Base-by-base conservation (phyloP, 2,888 invertebrate genomes). In the Leptarthrus brevirostris region DNA sequence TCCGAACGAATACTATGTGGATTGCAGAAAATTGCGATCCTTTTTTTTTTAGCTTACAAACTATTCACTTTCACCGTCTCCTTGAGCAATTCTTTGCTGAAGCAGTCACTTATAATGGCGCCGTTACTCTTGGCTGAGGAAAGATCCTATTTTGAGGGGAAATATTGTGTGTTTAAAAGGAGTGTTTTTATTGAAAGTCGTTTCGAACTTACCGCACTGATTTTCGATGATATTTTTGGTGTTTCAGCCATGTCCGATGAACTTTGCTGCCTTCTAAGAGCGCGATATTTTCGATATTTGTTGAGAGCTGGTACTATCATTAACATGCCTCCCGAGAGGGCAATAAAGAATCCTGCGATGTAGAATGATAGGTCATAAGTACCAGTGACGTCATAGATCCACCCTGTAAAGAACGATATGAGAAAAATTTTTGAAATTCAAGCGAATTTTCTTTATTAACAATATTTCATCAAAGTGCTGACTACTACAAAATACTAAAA, bases 311-410 rank as follows among this genome's bases (percentile, higher is more conserved):
- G 79, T 16, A 79, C 71, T 34, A 79, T 74, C n/a, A 78, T 53
- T 30, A 79, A 73, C 10, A 79, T 56, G 6, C 61, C 71, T n/a
- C 79, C 79, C 24, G 79, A 79, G 12, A 78, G 30, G 3, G 73
- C 64, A 52, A 95, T 94, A 86, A 93, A 94, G 22, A 92, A 86
- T 0, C 95, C 95, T 1, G 93, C 91, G 71, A 93, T 82, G 86
- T 92, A 93, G 86, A 95, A 95, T 0, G 94, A 92, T 58, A 93
- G 86, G 82, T 92, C 89, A 86, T 94, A 94, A 6, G 89, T 89
- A 56, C 89, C 90, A 0, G 93, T 93, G 73, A 92, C 87, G 84
- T 95, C 94, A 85, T 89, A 93, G 49, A 94, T 87, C 91, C 92
- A 93, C 53, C 94, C 94, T 94, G 86, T 74, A 87, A 87, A 74